A percentile compares a stretch with the other conserved stretches of the same genome.
phyloP scores from a whole-genome alignment of 1,140 invertebrate species.

The Zaprionus camerounensis region DNA sequence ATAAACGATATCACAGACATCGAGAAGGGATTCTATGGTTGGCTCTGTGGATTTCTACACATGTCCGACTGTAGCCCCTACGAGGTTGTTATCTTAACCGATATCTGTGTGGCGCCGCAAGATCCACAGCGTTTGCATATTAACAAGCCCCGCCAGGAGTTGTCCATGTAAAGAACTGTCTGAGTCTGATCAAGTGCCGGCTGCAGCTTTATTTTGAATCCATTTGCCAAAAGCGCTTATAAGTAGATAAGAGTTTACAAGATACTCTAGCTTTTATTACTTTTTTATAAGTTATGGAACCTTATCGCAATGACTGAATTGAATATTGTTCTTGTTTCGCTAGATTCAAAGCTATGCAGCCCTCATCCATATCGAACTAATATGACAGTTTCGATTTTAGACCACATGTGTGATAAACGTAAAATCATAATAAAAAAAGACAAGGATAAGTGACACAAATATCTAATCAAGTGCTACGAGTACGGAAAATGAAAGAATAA shows the following conservation, averaged over 20 bases:
- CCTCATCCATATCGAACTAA: slow-evolving; percentile 42
- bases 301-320: not conserved
- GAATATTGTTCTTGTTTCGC: not conserved
- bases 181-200: slow-evolving; percentile 11
- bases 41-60: slow-evolving; percentile 88
- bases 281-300: not conserved
- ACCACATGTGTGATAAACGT: slow-evolving; percentile 77
- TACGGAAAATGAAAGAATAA: slow-evolving; percentile 13
- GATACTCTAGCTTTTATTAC: not conserved
- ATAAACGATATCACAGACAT: slow-evolving; percentile 89
- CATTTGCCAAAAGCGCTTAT: not conserved
- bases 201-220: slow-evolving; percentile 7
- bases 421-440: slow-evolving; percentile 26
- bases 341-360: not conserved
- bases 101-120: slow-evolving; percentile 74
- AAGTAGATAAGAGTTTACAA: not conserved
- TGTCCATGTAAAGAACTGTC: slow-evolving; percentile 73
- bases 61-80: slow-evolving; percentile 87
- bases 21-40: slow-evolving; percentile 92
- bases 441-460: slow-evolving; percentile 31
- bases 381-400: slow-evolving; percentile 56
- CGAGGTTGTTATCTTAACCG: slow-evolving; percentile 80
- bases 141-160: slow-evolving; percentile 80
- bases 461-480: slow-evolving; percentile 38
- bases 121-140: slow-evolving; percentile 75